Evolutionary conservation across 2,888 invertebrate genomes (phyloP), one percentile per base, ranked within the genome.

Genomic region (Synergus japonicus): DNA sequence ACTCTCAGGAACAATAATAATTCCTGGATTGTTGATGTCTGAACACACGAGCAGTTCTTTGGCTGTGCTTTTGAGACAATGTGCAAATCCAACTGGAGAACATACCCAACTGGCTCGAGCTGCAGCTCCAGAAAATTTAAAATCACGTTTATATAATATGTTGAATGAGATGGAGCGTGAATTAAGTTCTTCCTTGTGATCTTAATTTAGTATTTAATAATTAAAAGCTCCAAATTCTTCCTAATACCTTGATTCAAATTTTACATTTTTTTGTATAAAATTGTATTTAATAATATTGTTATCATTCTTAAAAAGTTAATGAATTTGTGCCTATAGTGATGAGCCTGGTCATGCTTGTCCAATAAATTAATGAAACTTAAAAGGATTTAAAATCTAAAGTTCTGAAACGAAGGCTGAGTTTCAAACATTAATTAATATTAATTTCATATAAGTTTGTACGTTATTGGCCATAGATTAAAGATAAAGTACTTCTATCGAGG

Each of bases 21-120:
- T 95, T 81, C 95, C 95, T 18, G 95, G 95, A 0, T 87, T 95
- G 79, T 89, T 95, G 41, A 93, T 95, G 92, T 94, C 95, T 0
- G 93, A 94, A 77, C 93, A 94, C 82, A 94, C 95, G 0, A 94
- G 95, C 1, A 93, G 93, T 15, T 93, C 93, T 54, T 89, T 95
- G 60, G 93, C 94, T 2, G 93, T 94, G 8, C 90, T 95, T 79
- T 89, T 95, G 54, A 92, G 95, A 82, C 93, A 93, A 83, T 95
- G 95, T 86, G 94, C 95, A 0, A 94, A 94, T 89, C 94, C 94
- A 18, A 91, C 89, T 18, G 90, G 90, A 29, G 93, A 93, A 82
- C 77, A 82, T 0, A 84, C 89, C 4, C 93, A 93, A 78, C 91
- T 92, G 67, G 92, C 93, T 0, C 91, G 94, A 78, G 92, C 92